Evolutionary conservation across 2,888 invertebrate genomes (phyloP).

Genomic region (Melieria omissa): DNA sequence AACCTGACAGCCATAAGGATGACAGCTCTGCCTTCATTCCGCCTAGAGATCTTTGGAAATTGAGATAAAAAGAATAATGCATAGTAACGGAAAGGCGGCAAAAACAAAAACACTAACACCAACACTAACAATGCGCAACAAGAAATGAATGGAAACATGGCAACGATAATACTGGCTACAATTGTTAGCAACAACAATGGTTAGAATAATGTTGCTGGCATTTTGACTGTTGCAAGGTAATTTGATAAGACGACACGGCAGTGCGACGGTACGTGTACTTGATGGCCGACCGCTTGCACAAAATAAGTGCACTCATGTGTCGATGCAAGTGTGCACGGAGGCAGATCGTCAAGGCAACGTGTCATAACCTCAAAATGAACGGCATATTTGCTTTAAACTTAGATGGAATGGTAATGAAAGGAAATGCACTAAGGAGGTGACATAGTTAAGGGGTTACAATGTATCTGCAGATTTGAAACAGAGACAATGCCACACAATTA

Average conservation of each 20-base stretch:
- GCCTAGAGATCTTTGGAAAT: neutral
- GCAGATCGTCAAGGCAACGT: too few species aligned
- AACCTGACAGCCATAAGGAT: neutral
- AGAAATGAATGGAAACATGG: neutral
- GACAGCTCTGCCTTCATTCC: neutral
- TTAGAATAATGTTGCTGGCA: neutral
- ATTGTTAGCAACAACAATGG: neutral
- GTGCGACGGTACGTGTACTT: too few species aligned
- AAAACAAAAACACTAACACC: neutral
- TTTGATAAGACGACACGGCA: neutral
- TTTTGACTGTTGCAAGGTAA: neutral
- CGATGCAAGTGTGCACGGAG: too few species aligned
- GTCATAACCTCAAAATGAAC: neutral
- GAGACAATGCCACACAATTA: too few species aligned
- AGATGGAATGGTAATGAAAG: neutral
- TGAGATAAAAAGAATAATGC: neutral
- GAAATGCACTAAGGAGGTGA: too few species aligned
- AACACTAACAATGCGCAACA: neutral
- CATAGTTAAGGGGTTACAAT: too few species aligned
- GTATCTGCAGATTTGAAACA: too few species aligned
- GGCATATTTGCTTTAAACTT: neutral
- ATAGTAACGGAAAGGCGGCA: constrained; percentile 1
- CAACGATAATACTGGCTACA: too few species aligned
- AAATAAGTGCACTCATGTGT: too few species aligned
- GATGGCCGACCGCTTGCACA: too few species aligned